These are phyloP conservation scores for Astreopora myriophthalma DNA, from an alignment of 64 coral and sea anemone genomes.

Conservation along the genomic window DNA sequence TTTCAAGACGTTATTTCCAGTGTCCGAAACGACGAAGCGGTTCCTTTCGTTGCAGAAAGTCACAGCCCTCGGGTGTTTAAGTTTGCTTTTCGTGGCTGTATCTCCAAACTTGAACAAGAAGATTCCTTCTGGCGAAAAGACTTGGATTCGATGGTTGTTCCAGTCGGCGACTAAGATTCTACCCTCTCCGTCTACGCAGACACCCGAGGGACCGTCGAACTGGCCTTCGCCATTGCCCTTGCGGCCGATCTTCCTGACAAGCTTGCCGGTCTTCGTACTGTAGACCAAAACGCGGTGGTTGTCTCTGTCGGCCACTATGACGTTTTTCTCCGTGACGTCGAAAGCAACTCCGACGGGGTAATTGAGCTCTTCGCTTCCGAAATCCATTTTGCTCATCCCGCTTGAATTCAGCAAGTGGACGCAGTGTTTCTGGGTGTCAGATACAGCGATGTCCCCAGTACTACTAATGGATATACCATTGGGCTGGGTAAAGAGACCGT, in stretches of 20 bases:
- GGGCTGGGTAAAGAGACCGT: constrained; percentile 78
- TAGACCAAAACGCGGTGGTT: constrained; percentile 87
- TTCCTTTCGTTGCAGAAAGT: constrained; percentile 65
- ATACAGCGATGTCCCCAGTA: constrained; percentile 73
- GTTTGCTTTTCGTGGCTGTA: constrained; percentile 44
- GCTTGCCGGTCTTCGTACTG: constrained; percentile 72
- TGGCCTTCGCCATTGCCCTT: constrained; percentile 76
- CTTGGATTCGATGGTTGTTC: constrained; percentile 92
- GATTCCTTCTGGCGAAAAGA: constrained; percentile 73
- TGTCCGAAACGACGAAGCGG: constrained; percentile 87
- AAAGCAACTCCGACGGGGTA: constrained; percentile 89
- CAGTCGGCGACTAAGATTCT: constrained; percentile 87
- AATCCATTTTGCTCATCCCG: constrained; percentile 74
- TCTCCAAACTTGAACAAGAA: constrained; percentile 90
- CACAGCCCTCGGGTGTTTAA: constrained; percentile 75
- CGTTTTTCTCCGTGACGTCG: constrained; percentile 70
- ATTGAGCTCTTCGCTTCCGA: constrained; percentile 80
- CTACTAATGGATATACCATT: constrained; percentile 80
- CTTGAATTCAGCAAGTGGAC: constrained; percentile 72
- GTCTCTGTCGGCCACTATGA: constrained; percentile 85
- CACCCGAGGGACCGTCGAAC: constrained; percentile 87
- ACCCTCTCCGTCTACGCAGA: constrained; percentile 70
- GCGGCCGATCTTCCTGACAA: constrained; percentile 75
- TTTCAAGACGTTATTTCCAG: constrained; percentile 93
- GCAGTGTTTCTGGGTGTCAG: constrained; percentile 87